Conservation (phyloP, 2,888 invertebrate species). For the Ferrisia virgata region DNA sequence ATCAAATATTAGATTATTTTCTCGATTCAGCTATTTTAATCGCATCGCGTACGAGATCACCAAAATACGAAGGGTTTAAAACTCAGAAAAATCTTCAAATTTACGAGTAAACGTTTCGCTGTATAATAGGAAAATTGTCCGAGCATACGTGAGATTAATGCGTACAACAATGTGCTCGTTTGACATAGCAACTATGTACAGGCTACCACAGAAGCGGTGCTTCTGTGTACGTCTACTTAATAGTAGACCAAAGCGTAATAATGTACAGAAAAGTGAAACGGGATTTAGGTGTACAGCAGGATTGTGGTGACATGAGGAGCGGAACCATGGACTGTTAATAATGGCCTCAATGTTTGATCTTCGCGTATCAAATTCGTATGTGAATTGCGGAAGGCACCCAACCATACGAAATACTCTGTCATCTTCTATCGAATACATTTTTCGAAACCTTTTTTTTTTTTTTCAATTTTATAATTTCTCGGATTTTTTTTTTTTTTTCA, state of each 20-base stretch:
- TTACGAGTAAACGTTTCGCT: too few relatives aligned
- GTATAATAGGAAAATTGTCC: neutral
- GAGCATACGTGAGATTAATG: neutral
- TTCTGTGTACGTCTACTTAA: too few relatives aligned
- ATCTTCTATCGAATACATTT: slow-evolving; percentile 27
- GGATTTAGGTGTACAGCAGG: slow-evolving; percentile 1
- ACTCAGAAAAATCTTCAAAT: too few relatives aligned
- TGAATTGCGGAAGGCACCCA: slow-evolving; percentile 43
- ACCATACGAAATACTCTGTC: slow-evolving; percentile 38
- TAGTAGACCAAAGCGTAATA: slow-evolving; percentile 3
- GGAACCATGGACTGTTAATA: slow-evolving; percentile 40
- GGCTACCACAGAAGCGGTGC: neutral
- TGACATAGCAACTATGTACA: neutral
- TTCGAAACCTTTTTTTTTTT: neutral
- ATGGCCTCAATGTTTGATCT: slow-evolving; percentile 38
- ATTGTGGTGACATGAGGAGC: slow-evolving; percentile 36
- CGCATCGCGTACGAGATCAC: too few relatives aligned
- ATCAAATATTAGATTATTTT: too few relatives aligned
- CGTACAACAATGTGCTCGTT: neutral
- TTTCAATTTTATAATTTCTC: neutral
- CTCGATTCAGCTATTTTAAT: too few relatives aligned
- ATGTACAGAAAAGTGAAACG: slow-evolving; percentile 19
- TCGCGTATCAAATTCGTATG: slow-evolving; percentile 44
- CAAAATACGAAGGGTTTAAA: too few relatives aligned
- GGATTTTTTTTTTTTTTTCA: neutral